phyloP scores from a whole-genome alignment of 2,888 invertebrate species.

The Sicus ferrugineus region DNA sequence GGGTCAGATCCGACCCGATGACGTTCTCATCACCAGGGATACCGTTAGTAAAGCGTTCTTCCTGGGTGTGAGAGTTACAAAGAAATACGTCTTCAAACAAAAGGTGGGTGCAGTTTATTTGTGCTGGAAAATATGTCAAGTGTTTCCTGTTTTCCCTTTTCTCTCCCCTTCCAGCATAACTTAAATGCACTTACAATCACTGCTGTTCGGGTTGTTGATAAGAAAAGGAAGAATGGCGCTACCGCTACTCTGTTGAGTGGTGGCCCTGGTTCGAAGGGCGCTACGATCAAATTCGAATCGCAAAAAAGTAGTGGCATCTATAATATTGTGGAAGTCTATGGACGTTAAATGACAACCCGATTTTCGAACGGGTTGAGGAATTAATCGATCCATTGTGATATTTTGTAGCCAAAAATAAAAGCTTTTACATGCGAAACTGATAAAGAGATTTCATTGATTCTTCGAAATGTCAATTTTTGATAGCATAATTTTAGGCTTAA shows the following conservation, averaged over 20 bases:
- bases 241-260: conserved; percentile 58
- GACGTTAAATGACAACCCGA: conserved; percentile 37
- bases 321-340: conserved; percentile 61
- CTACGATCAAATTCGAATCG: conserved; percentile 64
- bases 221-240: conserved; percentile 55
- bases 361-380: background rate
- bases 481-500: too few relatives aligned
- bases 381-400: background rate
- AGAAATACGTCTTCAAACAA: conserved; percentile 37
- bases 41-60: conserved; percentile 48
- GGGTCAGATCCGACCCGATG: conserved; percentile 48
- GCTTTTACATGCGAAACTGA: too few relatives aligned
- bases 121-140: conserved; percentile 1
- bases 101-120: conserved; percentile 22
- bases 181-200: conserved; percentile 38
- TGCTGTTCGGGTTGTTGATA: conserved; percentile 42
- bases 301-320: conserved; percentile 62
- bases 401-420: too few relatives aligned
- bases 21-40: conserved; percentile 51
- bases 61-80: conserved; percentile 44
- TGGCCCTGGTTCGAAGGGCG: conserved; percentile 63
- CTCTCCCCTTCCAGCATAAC: conserved; percentile 9
- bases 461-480: too few relatives aligned
- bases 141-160: background rate
- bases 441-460: too few relatives aligned